Base-by-base conservation (phyloP, 2,113 vertebrate genomes). In the Suricata suricatta region DNA sequence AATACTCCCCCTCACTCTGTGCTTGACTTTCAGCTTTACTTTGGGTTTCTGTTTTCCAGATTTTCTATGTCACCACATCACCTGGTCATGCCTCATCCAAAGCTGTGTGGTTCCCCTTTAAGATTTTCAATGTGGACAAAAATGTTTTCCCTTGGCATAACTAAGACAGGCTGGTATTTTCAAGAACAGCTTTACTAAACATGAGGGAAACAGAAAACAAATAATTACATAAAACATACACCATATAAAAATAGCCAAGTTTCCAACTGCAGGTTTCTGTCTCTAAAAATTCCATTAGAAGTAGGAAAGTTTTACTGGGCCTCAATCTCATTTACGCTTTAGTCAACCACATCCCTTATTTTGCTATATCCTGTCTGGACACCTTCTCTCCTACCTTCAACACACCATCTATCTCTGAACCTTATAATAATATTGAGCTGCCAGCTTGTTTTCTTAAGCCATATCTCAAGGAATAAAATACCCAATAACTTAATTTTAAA, bases 161-260 rank as follows among this genome's bases (percentile, higher is more conserved):
- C n/a, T n/a, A 72, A 95, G 66, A 95, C 60, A 86, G 66, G 81
- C 97, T 96, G 81, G 90, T 96, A 91, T 97, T 97, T 98, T 97
- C 90, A 98, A 97, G 93, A 97, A 95, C 95, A 96, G 92, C 76
- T 97, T 97, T 96, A 95, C 95, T 96, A 97, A 97, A 98, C 95
- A 97, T 94, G 94, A 98, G 80, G 95, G 94, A 87, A 98, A 97
- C 90, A 97, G 96, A 97, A 93, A 96, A 98, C 90, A 98, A 97
- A 96, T 98, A 96, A 97, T 97, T 96, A 97, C 88, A 88, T 88
- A 97, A 98, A 97, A 97, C 97, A 97, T 81, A 95, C 89, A 72
- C 68, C 52, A 66, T 96, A 82, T 92, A 96, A 98, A 98, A 96
- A 96, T 96, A 98, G 95, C 84, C 81, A 94, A 74, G 92, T 97